Base-by-base conservation (phyloP, 2,113 vertebrate genomes). In the Bombycilla garrulus region DNA sequence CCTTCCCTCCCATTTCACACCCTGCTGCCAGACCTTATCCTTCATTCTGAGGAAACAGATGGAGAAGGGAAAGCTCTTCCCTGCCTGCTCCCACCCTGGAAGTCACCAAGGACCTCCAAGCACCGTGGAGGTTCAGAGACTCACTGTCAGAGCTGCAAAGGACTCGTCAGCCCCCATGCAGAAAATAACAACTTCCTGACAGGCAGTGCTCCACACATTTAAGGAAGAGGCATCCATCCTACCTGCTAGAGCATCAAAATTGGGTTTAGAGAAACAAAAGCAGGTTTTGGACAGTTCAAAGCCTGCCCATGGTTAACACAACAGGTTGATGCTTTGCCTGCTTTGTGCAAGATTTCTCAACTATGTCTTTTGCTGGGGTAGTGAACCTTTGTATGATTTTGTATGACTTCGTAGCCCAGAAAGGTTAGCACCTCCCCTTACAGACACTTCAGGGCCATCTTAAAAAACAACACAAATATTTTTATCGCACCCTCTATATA, bases 1-100 rank as follows among this genome's bases (percentile, higher is more conserved):
- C 80, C 38, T 93, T 85, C 84, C 48, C 81, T 92, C 73, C 77
- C 33, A 5, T 89, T 91, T 94, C 56, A 64, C 69, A 66, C 60
- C 47, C 56, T 2, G 10, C 25, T 94, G 89, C 60, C 88, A 95
- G 86, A 54, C 72, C 56, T 38, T 44, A 77, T 20, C 80, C 73
- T 74, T 54, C 82, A 61, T 40, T 67, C 38, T 0, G 2, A 60
- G 35, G 47, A 62, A 94, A 50, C 71, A 88, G 92, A 94, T 76
- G 81, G 89, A 86, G 67, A 81, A 73, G 21, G 4, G 0, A 94
- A 87, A 69, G 60, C 58, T 82, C 60, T 77, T 95, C 66, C 80
- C 69, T 70, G 60, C 50, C 50, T 86, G 81, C 84, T 91, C 25
- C 23, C 42, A 78, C 35, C 29, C 66, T 48, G 45, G 38, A 76